phyloP scores from a whole-genome alignment of 2,888 invertebrate species.

The Trichogramma evanescens region DNA sequence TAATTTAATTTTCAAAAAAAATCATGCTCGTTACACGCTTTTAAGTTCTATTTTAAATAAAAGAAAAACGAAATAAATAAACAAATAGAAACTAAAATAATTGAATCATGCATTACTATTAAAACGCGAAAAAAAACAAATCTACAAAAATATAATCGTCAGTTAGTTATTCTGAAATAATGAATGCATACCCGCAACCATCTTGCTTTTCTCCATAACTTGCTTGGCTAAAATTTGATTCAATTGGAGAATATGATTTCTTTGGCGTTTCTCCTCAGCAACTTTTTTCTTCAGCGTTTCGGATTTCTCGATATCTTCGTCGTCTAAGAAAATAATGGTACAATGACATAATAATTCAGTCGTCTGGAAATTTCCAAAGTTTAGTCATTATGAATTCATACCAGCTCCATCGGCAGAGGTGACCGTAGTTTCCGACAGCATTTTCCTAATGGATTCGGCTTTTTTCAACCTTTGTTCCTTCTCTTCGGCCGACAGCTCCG shows the following conservation, averaged over 20 bases:
- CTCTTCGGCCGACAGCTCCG: slow-evolving; percentile 78
- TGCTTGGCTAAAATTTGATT: slow-evolving; percentile 88
- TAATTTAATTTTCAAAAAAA: not conserved
- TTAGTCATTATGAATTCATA: slow-evolving; percentile 14
- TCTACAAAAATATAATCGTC: slow-evolving; percentile 5
- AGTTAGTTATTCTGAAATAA: not conserved
- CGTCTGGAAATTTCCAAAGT: too few species aligned
- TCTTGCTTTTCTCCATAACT: slow-evolving; percentile 92
- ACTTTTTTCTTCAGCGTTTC: slow-evolving; percentile 63
- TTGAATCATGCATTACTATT: slow-evolving; percentile 21
- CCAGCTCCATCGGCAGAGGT: slow-evolving; percentile 38
- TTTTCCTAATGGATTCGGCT: slow-evolving; percentile 84
- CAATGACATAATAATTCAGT: not conserved
- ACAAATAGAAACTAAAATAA: not conserved
- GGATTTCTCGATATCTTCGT: slow-evolving; percentile 35
- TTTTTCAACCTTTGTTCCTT: slow-evolving; percentile 76
- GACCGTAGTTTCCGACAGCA: slow-evolving; percentile 69
- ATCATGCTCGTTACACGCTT: slow-evolving; percentile 20
- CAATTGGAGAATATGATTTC: slow-evolving; percentile 81
- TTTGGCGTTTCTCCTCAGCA: slow-evolving; percentile 76
- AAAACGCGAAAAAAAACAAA: slow-evolving; percentile 21
- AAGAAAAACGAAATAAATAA: not conserved
- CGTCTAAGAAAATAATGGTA: slow-evolving; percentile 27
- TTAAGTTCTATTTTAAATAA: slow-evolving; percentile 7
- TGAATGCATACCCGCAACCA: slow-evolving; percentile 76